These are phyloP conservation scores for Leptosomus discolor DNA, from an alignment of 2,113 vertebrate genomes.

Conservation along the genomic window DNA sequence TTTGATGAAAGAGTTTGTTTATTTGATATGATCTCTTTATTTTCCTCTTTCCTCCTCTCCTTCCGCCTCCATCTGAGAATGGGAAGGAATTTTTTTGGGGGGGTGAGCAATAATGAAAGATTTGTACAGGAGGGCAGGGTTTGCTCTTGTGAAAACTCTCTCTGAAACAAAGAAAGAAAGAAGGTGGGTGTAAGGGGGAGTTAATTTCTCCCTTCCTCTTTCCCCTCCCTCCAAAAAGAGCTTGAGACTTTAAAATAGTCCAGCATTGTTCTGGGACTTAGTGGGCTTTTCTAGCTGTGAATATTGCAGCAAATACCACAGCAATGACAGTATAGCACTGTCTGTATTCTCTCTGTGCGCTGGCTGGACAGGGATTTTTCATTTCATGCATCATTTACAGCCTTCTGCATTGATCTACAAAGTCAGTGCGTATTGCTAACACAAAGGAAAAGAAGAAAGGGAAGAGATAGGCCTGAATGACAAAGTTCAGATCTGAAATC, in stretches of 20 bases:
- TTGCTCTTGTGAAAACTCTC: conserved; percentile 24
- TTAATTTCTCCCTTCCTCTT: conserved; percentile 58
- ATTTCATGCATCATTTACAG: conserved; percentile 73
- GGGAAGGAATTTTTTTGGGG: conserved; percentile 7
- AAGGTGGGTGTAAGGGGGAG: conserved; percentile 44
- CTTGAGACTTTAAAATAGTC: conserved; percentile 68
- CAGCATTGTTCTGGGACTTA: conserved; percentile 67
- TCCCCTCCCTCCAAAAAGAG: conserved; percentile 2
- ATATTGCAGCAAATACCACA: conserved; percentile 67
- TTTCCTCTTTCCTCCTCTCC: conserved; percentile 24
- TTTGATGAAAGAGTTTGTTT: neutral
- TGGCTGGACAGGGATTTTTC: conserved; percentile 72
- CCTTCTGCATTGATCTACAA: conserved; percentile 70
- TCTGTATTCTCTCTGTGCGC: conserved; percentile 63
- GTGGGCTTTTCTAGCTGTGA: conserved; percentile 63
- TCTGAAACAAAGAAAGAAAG: conserved; percentile 47
- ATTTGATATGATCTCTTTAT: conserved; percentile 44
- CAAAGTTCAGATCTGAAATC: conserved; percentile 62
- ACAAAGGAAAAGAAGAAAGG: conserved; percentile 66
- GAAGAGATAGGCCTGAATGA: conserved; percentile 50
- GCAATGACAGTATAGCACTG: conserved; percentile 65
- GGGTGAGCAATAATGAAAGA: conserved; percentile 28
- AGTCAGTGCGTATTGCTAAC: conserved; percentile 46
- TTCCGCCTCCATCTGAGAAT: neutral
- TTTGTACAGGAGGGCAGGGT: neutral